phyloP scores from a whole-genome alignment of 2,888 invertebrate genomes.

The Chorisops tibialis region DNA sequence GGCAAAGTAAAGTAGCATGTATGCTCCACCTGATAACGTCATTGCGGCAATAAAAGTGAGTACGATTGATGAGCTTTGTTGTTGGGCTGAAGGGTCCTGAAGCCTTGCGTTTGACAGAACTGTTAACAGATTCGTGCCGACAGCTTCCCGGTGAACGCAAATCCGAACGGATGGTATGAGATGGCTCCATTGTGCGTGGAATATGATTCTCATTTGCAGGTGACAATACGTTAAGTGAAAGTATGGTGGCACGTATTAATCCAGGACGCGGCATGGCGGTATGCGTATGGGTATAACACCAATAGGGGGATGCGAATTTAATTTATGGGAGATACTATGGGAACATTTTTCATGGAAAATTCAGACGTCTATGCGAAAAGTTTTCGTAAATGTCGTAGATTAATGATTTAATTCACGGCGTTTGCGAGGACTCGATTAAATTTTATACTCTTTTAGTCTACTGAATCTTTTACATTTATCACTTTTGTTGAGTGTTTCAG shows the following conservation, averaged over 20 bases:
- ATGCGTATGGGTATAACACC: background rate
- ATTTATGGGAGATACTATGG: background rate
- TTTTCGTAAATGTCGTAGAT: too few species aligned
- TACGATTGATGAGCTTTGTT: constrained; percentile 17
- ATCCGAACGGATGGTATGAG: background rate
- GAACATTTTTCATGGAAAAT: constrained; percentile 1
- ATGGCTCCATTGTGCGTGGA: background rate
- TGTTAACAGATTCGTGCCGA: constrained; percentile 5
- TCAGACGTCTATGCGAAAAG: background rate
- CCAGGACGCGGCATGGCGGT: background rate
- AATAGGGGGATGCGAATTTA: background rate
- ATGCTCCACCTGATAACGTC: constrained; percentile 16
- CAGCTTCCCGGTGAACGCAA: background rate
- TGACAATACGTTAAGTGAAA: background rate
- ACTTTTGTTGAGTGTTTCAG: too few species aligned
- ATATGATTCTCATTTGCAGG: constrained; percentile 11
- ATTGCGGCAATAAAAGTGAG: constrained; percentile 12
- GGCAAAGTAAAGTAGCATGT: background rate
- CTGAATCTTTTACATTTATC: too few species aligned
- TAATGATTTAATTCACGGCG: too few species aligned
- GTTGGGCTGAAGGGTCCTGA: background rate
- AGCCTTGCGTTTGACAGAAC: constrained; percentile 6
- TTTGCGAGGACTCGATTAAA: too few species aligned
- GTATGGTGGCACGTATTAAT: constrained; percentile 2
- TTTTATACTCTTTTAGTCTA: too few species aligned